Evolutionary conservation across 1,140 invertebrate species (phyloP), one percentile per base, ranked within the genome.

Genomic region (Conus betulinus): DNA sequence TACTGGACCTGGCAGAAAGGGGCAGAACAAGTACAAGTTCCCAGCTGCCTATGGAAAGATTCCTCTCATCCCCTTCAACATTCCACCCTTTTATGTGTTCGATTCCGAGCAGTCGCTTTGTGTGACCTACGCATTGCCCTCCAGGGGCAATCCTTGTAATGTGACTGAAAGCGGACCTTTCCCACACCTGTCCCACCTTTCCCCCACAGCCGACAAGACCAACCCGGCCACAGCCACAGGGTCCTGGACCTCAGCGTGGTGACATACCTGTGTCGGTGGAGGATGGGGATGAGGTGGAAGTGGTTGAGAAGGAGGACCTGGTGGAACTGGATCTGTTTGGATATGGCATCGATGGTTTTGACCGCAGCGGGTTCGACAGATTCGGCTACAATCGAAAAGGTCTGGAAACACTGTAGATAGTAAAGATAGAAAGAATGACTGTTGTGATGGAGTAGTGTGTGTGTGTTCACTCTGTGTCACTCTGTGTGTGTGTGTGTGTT

Each of bases 1-100:
- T 95, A 93, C 90, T 94, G 93, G 93, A 90, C 87, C 67, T 95
- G 94, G 94, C 94, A 95, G 85, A 90, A 92, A 90, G 85, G 89
- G 87, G 15, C 84, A 92, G 60, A 94, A 94, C 87, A 93, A 91
- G 79, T 93, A 92, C 85, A 93, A 93, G 88, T 94, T 92, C 85
- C 93, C 94, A 5, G 91, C 92, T 83, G 91, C 90, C 27, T 93
- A 91, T 88, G 92, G 93, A 13, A 94, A 92, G 82, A 94, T 94
- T 89, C 92, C 93, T 23, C 93, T 94, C 91, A 88, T 94, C 53
- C 94, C 94, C 10, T 95, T 94, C 89, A 94, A 94, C 88, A 90
- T 93, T 89, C 91, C 92, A 20, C 92, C 94, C 5, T 92, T 89
- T 53, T 90, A 92, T 79, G 91, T 94, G 10, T 89, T 95, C 51